These are phyloP conservation scores for Branchellion lobata DNA, from an alignment of 2,888 invertebrate species.

Conservation along the genomic window DNA sequence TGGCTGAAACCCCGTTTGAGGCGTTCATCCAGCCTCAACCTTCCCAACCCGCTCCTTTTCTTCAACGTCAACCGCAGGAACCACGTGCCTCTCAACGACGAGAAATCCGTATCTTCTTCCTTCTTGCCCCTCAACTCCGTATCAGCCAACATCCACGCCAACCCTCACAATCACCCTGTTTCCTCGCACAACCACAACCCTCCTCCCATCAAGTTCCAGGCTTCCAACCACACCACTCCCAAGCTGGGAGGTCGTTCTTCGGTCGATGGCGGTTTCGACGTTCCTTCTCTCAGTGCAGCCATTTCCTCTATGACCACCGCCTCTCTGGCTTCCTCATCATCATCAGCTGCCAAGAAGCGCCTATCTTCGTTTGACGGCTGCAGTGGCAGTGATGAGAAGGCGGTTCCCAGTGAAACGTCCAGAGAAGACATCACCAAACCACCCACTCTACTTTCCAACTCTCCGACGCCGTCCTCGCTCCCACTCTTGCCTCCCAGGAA, in stretches of 20 bases:
- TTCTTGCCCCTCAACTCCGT: conserved; percentile 24
- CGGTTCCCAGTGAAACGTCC: neutral
- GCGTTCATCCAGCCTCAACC: neutral
- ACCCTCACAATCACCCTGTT: neutral
- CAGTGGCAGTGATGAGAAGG: conserved; percentile 24
- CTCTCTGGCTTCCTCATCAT: conserved; percentile 33
- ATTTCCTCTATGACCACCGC: conserved; percentile 38
- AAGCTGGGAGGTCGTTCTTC: conserved; percentile 4
- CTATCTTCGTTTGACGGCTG: conserved; percentile 29
- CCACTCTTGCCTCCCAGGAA: neutral
- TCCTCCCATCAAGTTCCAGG: neutral
- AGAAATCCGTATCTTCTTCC: conserved; percentile 15
- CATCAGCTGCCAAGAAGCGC: conserved; percentile 32
- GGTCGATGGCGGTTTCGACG: conserved; percentile 23
- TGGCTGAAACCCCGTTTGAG: conserved; percentile 21
- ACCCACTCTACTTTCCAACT: neutral
- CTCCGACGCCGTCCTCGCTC: neutral
- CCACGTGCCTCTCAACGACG: conserved; percentile 25
- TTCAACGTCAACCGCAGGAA: neutral
- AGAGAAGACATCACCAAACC: neutral
- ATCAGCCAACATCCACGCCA: neutral
- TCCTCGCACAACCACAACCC: neutral
- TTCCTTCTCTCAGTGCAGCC: conserved; percentile 10
- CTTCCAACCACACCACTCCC: conserved; percentile 7
- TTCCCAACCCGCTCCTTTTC: neutral